These are phyloP conservation scores for Agonum fuliginosum DNA, from an alignment of 2,888 invertebrate genomes.

Conservation along the genomic window DNA sequence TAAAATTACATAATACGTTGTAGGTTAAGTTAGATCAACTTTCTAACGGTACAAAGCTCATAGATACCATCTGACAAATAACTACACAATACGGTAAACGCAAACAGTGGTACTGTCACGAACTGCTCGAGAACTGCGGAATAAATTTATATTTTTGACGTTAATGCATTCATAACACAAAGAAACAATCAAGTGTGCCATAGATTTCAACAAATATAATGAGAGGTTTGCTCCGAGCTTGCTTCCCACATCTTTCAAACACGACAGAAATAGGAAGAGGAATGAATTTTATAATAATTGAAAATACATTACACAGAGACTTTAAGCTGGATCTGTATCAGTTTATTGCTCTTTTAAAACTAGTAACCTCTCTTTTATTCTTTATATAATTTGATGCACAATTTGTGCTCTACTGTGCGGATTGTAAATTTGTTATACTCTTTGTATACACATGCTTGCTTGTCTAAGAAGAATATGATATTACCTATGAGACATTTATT, in stretches of 20 bases:
- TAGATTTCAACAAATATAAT: slow-evolving; percentile 16
- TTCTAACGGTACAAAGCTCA: slow-evolving; percentile 50
- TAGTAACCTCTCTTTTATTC: no score
- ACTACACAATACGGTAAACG: slow-evolving; percentile 45
- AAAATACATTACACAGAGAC: background rate
- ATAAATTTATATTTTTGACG: slow-evolving; percentile 57
- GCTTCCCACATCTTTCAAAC: slow-evolving; percentile 9
- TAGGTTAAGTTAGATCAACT: slow-evolving; percentile 48
- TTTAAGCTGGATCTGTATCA: no score
- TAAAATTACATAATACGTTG: slow-evolving; percentile 50
- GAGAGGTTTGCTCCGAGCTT: background rate
- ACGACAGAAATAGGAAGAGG: background rate
- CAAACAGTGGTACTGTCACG: slow-evolving; percentile 44
- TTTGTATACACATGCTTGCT: no score
- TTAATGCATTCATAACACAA: slow-evolving; percentile 37
- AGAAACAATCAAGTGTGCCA: slow-evolving; percentile 16
- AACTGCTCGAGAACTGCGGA: slow-evolving; percentile 2
- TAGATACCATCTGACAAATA: slow-evolving; percentile 54
- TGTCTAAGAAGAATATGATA: no score
- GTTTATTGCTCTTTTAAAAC: no score
- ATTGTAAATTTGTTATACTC: no score
- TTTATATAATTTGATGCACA: no score
- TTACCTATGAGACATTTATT: background rate
- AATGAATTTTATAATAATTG: background rate
- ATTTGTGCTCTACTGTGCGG: no score